A percentile compares a stretch with the other conserved stretches of the same genome.
These are phyloP conservation scores for Drosophila azteca DNA, from an alignment of 1,140 invertebrate genomes.

Conservation along the genomic window DNA sequence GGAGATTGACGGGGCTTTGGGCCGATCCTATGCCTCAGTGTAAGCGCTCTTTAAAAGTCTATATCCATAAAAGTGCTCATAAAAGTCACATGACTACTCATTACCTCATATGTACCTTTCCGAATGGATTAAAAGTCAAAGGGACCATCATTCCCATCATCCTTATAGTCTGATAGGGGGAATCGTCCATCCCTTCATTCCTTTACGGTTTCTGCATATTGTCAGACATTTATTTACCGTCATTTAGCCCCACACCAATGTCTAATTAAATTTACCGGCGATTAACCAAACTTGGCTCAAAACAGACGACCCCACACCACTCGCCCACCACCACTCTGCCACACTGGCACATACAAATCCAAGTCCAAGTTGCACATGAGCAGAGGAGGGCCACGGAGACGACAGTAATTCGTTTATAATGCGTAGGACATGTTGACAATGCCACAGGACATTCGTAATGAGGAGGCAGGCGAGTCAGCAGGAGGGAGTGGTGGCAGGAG, in stretches of 20 bases:
- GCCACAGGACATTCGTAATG: constrained; percentile 82
- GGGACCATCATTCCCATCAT: neutral
- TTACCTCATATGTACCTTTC: constrained; percentile 44
- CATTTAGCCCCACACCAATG: constrained; percentile 67
- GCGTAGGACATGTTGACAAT: constrained; percentile 83
- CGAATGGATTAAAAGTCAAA: constrained; percentile 46
- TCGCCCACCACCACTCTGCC: too few relatives aligned
- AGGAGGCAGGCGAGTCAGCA: constrained; percentile 42
- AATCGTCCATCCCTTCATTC: neutral
- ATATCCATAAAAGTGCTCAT: neutral
- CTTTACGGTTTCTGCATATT: constrained; percentile 44
- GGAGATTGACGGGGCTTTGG: neutral
- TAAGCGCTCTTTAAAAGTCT: neutral
- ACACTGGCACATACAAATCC: constrained; percentile 43
- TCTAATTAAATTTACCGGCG: constrained; percentile 82
- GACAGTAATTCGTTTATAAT: constrained; percentile 83
- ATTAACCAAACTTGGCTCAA: constrained; percentile 75
- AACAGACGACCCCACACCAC: constrained; percentile 18
- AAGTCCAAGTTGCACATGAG: constrained; percentile 14
- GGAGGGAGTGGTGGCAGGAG: too few relatives aligned
- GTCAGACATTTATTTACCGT: constrained; percentile 78
- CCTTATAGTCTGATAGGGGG: neutral
- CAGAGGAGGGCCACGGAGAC: constrained; percentile 40
- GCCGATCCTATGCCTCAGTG: too few relatives aligned
- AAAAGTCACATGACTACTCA: constrained; percentile 29